Evolutionary conservation across 2,113 vertebrate species (phyloP), one percentile per base, ranked within the genome.

Genomic region (Donacobius atricapilla): DNA sequence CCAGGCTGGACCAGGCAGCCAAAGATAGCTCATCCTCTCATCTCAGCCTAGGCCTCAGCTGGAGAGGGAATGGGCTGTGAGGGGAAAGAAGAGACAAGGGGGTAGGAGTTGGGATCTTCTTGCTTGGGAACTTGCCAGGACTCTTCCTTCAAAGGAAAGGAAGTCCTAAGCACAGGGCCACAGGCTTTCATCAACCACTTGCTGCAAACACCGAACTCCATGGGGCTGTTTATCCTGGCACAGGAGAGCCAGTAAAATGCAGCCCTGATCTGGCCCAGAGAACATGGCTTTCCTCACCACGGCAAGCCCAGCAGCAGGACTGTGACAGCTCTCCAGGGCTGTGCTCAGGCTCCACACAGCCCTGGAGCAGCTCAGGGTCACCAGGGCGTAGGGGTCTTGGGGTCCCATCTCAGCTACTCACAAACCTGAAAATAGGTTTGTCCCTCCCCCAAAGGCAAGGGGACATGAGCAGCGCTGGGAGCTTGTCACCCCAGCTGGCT

Each of bases 141-240:
- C 35, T 83, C 58, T 54, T 76, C 78, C 75, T 85, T 93, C 89
- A 95, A 96, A 94, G 91, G 56, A 80, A 94, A 94, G 79, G 51
- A 90, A 95, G 72, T 85, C 31, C 77, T 72, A 81, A 66, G 84
- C 7, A 1, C 33, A 79, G 66, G 75, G 45, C 63, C 1, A 12
- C 75, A 69, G 73, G 48, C 87, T 95, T 95, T 94, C 82, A 85
- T 70, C 61, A 85, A 57, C 73, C 13, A n/a, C 82, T 94, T 3
- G 0, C 84, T 94, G 84, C 92, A 96, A 94, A 80, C 7, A 54
- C 66, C 0, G 0, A 40, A 40, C 81, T 70, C 87, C 70, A 31
- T 47, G 78, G 75, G 58, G 72, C 87, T 91, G 53, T 96, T 96
- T 96, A 75, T 93, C 58, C 94, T 96, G 95, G 93, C 87, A 70